A percentile compares a stretch with the other conserved stretches of the same genome.
Conservation (phyloP, 1,140 invertebrate species). For the Antheraea mylitta region DNA sequence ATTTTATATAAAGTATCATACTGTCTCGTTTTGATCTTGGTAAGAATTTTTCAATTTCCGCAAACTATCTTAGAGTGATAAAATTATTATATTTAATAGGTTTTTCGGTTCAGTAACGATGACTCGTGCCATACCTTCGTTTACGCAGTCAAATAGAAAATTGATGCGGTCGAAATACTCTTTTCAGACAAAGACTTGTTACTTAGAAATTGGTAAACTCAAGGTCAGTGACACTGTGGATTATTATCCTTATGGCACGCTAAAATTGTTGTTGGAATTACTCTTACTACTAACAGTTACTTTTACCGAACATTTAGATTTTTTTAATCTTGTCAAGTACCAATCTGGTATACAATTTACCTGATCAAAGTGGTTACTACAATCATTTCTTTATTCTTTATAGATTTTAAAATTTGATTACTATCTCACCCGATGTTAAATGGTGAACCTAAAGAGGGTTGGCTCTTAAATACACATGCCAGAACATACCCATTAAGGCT, state of each 20-base stretch:
- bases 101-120: constrained; percentile 40
- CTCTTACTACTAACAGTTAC: neutral
- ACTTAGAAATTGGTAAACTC: constrained; percentile 40
- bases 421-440: too few relatives aligned
- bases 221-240: constrained; percentile 43
- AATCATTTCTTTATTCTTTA: too few relatives aligned
- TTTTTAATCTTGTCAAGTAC: too few relatives aligned
- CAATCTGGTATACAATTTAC: too few relatives aligned
- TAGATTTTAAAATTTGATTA: too few relatives aligned
- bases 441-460: too few relatives aligned
- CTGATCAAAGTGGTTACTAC: too few relatives aligned
- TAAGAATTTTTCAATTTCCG: constrained; percentile 6
- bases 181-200: constrained; percentile 42
- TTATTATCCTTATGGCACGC: neutral
- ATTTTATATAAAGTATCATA: constrained; percentile 5
- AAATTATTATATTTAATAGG: constrained; percentile 11
- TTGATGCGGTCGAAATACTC: constrained; percentile 54
- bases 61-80: constrained; percentile 7
- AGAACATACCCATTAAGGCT: too few relatives aligned
- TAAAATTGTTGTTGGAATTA: constrained; percentile 1
- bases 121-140: constrained; percentile 61
- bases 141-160: constrained; percentile 64
- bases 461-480: too few relatives aligned
- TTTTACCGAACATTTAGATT: too few relatives aligned
- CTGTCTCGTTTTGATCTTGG: neutral